phyloP scores from a whole-genome alignment of 2,888 invertebrate species.

The Lasius platythorax region DNA sequence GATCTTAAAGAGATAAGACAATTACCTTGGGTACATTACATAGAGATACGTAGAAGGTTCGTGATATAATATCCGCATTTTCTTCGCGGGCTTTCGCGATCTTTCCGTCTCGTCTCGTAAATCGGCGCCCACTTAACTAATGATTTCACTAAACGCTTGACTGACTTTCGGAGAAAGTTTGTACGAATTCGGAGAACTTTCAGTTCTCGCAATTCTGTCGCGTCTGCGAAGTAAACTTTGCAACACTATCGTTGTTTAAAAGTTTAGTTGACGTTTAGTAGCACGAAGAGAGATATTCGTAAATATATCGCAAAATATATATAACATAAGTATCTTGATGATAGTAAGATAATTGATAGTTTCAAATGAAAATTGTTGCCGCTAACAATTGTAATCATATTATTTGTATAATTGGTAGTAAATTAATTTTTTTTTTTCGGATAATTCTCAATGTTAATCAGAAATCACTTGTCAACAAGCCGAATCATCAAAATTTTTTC shows the following conservation, averaged over 20 bases:
- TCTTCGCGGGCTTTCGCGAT: not conserved
- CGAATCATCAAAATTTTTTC: constrained; percentile 4
- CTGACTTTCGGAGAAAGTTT: constrained; percentile 30
- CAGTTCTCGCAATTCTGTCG: not conserved
- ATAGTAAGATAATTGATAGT: not conserved
- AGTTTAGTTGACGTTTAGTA: not conserved
- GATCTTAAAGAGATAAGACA: not conserved
- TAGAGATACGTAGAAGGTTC: not conserved
- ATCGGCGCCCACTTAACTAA: not conserved
- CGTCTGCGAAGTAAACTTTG: not conserved
- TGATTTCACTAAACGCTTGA: constrained; percentile 37
- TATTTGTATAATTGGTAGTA: not conserved
- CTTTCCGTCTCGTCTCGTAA: constrained; percentile 24
- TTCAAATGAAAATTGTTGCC: not conserved
- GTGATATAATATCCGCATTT: constrained; percentile 6
- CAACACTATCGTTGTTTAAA: not conserved
- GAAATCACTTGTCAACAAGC: not conserved
- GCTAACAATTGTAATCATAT: no score
- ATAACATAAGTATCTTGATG: not conserved
- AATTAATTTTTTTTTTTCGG: not conserved
- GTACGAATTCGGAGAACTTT: not conserved
- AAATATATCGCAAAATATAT: not conserved
- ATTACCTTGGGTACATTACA: not conserved
- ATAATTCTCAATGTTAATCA: not conserved
- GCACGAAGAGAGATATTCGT: not conserved